These are phyloP conservation scores for Penelope pileata DNA, from an alignment of 2,113 vertebrate species.

Conservation along the genomic window DNA sequence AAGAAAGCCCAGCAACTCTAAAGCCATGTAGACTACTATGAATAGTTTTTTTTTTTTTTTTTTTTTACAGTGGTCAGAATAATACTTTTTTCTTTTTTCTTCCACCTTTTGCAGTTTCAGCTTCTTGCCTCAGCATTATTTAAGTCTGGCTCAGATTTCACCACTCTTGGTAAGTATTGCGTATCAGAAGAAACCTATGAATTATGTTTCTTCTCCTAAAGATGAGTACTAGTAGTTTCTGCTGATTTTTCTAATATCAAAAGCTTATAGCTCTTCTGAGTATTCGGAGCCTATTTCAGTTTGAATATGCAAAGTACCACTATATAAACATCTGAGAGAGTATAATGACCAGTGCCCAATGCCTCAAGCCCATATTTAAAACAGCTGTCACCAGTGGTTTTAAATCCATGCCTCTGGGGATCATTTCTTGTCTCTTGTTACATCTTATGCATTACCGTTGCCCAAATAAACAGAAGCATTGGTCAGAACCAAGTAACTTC, in stretches of 20 bases:
- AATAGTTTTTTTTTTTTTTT: background rate
- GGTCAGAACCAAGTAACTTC: constrained; percentile 44
- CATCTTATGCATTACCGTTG: background rate
- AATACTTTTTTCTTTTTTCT: background rate
- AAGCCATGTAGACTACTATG: background rate
- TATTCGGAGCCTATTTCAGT: background rate
- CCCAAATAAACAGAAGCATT: constrained; percentile 52
- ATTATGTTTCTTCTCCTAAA: background rate
- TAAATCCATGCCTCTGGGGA: background rate
- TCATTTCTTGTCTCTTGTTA: constrained; percentile 36
- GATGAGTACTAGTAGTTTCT: background rate
- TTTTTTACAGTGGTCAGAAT: background rate
- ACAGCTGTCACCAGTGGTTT: constrained; percentile 34
- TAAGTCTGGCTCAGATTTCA: constrained; percentile 96
- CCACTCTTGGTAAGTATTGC: constrained; percentile 89
- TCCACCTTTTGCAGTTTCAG: constrained; percentile 86
- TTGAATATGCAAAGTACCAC: background rate
- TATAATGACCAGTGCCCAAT: background rate
- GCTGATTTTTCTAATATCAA: background rate
- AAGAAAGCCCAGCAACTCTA: background rate
- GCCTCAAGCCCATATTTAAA: background rate
- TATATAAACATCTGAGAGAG: background rate
- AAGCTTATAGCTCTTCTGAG: background rate
- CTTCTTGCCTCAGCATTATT: constrained; percentile 96
- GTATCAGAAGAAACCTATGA: background rate